These are phyloP conservation scores for Trachelus stipa DNA, from an alignment of 2,888 invertebrate species.

Conservation along the genomic window DNA sequence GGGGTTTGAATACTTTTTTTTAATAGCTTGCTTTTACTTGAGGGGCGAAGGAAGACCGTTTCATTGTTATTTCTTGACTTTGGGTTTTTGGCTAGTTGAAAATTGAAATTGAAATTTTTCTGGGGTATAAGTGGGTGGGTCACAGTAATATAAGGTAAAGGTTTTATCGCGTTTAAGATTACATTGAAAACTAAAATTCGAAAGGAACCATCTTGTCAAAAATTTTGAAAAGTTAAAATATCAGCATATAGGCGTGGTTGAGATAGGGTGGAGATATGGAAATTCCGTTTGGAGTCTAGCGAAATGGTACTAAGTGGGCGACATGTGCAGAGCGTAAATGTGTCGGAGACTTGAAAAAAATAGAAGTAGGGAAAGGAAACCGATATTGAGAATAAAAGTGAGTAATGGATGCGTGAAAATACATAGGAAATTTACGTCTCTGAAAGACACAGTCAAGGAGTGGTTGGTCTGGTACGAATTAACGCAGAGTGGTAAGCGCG, in stretches of 20 bases:
- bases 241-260: slow-evolving; percentile 27
- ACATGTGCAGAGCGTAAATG: slow-evolving; percentile 23
- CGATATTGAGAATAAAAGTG: neutral
- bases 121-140: neutral
- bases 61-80: neutral
- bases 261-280: slow-evolving; percentile 22
- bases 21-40: neutral
- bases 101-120: neutral
- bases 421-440: neutral
- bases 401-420: slow-evolving; percentile 1
- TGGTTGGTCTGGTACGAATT: slow-evolving; percentile 42
- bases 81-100: neutral
- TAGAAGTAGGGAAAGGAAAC: slow-evolving; percentile 3
- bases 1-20: neutral
- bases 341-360: slow-evolving; percentile 5
- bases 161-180: neutral
- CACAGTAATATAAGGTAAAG: neutral
- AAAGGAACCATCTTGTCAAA: neutral
- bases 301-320: slow-evolving; percentile 9
- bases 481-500: slow-evolving; percentile 34
- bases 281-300: neutral
- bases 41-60: neutral
- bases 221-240: neutral
- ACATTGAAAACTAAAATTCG: neutral
- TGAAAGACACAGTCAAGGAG: neutral